Conservation (phyloP, 2,797 vertebrate genomes). For the Saxicola maurus region DNA sequence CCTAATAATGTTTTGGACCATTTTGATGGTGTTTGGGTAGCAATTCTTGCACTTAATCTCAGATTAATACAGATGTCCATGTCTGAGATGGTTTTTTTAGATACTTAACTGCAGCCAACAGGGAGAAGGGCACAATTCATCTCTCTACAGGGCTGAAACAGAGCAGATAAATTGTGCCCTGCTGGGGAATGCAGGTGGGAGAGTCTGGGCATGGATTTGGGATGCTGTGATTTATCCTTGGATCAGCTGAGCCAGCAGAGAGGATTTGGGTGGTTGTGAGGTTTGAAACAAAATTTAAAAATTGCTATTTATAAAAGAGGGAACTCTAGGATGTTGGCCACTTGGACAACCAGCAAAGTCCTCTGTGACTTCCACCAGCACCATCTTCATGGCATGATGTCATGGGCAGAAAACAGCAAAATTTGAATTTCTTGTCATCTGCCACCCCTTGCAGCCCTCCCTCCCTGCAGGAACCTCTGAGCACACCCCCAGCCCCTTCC, state of each 20-base stretch:
- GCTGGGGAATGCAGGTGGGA: not conserved
- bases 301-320: fast-evolving
- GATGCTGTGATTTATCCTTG: not conserved
- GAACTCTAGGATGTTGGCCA: not conserved
- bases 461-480: not conserved
- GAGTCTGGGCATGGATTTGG: not conserved
- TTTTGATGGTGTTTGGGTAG: not conserved
- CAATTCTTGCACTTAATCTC: not conserved
- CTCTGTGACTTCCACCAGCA: fast-evolving
- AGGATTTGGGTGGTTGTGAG: not conserved
- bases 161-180: not conserved
- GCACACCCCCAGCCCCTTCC: slow-evolving; percentile 34
- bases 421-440: slow-evolving; percentile 3
- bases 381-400: not conserved
- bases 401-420: slow-evolving; percentile 33
- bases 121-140: not conserved
- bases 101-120: not conserved
- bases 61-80: fast-evolving
- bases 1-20: not conserved
- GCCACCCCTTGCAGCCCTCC: slow-evolving; percentile 4
- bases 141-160: not conserved
- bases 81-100: not conserved
- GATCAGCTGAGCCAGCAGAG: not conserved
- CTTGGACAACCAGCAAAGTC: not conserved
- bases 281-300: not conserved